phyloP scores from a whole-genome alignment of 2,797 vertebrate genomes.

The Tragelaphus eurycerus region DNA sequence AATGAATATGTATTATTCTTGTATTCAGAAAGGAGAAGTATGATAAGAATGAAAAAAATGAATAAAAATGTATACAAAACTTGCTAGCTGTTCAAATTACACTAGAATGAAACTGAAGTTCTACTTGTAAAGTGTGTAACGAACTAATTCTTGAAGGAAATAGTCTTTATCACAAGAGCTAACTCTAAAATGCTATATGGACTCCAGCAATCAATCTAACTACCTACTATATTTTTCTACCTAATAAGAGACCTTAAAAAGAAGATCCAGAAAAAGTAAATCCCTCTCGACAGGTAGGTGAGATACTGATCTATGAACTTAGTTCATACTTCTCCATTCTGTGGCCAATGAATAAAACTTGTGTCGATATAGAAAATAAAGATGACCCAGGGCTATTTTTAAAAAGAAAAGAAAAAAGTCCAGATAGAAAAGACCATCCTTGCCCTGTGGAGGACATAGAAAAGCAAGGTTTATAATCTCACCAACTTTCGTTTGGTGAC shows the following conservation, averaged over 20 bases:
- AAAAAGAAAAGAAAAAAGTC: not conserved
- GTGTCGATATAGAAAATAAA: not conserved
- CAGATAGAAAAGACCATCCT: not conserved
- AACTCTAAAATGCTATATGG: not conserved
- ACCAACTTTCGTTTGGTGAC: not conserved
- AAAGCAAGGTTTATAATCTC: not conserved
- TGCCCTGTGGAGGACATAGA: not conserved
- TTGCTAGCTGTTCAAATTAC: not conserved
- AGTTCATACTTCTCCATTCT: not conserved
- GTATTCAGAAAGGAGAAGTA: not conserved
- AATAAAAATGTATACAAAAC: not conserved
- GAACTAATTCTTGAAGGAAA: not conserved
- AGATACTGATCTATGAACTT: not conserved
- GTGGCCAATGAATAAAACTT: not conserved
- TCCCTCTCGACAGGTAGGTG: not conserved
- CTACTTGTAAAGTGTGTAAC: not conserved
- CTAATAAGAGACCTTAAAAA: not conserved
- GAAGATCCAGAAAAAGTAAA: not conserved
- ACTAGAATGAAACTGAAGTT: not conserved
- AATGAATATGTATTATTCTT: not conserved
- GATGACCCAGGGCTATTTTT: not conserved
- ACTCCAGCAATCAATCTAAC: not conserved
- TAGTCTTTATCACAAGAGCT: not conserved
- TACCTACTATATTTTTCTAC: not conserved
- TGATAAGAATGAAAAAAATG: not conserved